These are phyloP conservation scores for Scopus umbretta DNA, from an alignment of 2,113 vertebrate genomes.

Conservation along the genomic window DNA sequence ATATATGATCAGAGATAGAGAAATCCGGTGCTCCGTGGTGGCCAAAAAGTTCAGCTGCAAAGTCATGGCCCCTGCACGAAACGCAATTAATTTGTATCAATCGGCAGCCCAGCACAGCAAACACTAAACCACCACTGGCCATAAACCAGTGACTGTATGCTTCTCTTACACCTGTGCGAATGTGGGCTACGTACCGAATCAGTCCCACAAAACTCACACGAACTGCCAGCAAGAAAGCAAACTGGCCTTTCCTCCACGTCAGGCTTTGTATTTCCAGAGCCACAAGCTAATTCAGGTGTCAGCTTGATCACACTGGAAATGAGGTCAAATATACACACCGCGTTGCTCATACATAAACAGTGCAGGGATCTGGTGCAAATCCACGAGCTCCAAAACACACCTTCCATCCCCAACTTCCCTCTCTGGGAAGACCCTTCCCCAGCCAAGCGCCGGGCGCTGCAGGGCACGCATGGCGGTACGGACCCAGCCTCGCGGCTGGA, in stretches of 20 bases:
- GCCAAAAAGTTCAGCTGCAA: background rate
- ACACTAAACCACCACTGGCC: background rate
- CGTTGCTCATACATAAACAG: background rate
- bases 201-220: background rate
- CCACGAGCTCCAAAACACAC: background rate
- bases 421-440: background rate
- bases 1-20: background rate
- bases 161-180: background rate
- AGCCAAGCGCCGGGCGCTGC: accelerated
- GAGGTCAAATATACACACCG: background rate
- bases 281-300: background rate
- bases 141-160: background rate
- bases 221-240: background rate
- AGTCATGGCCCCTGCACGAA: background rate
- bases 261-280: background rate
- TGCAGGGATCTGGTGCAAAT: background rate
- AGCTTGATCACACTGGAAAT: background rate
- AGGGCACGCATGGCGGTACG: accelerated
- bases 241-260: background rate
- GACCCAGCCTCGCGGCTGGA: background rate
- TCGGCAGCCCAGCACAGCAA: background rate
- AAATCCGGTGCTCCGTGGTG: background rate
- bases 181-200: background rate
- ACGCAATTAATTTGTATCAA: background rate
- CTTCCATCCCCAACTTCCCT: background rate